phyloP scores from a whole-genome alignment of 2,113 vertebrate species.

The Lathamus discolor region DNA sequence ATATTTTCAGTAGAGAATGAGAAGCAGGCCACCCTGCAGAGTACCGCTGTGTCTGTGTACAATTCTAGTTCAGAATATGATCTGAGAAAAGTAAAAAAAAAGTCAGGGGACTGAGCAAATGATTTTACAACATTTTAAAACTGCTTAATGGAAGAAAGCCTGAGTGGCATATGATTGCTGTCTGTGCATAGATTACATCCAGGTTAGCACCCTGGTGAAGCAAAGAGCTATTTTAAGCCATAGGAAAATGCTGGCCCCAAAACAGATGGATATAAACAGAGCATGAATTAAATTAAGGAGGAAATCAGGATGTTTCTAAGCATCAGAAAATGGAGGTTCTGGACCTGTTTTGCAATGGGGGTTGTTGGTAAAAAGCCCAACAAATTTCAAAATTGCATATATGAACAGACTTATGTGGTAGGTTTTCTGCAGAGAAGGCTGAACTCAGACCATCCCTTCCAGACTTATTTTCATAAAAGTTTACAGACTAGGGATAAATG shows the following conservation, averaged over 20 bases:
- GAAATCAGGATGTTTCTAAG: background rate
- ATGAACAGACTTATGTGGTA: background rate
- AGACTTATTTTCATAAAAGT: background rate
- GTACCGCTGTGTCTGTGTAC: background rate
- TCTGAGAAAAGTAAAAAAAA: background rate
- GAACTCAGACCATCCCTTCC: background rate
- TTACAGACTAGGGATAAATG: background rate
- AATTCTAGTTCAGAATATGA: background rate
- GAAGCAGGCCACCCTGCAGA: background rate
- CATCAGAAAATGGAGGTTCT: background rate
- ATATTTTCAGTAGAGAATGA: background rate
- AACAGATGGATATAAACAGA: conserved; percentile 5
- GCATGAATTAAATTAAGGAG: background rate
- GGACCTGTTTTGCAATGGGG: background rate
- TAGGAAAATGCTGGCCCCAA: background rate
- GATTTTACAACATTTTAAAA: background rate
- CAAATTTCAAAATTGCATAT: background rate
- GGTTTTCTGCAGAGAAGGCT: background rate
- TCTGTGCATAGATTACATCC: background rate
- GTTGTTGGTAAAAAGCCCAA: background rate
- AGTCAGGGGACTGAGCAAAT: background rate
- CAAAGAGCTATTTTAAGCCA: background rate
- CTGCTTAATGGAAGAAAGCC: background rate
- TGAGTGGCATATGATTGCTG: background rate
- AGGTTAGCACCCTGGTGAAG: background rate